Evolutionary conservation across 2,888 invertebrate genomes (phyloP).

Genomic region (Drosophila koepferae): DNA sequence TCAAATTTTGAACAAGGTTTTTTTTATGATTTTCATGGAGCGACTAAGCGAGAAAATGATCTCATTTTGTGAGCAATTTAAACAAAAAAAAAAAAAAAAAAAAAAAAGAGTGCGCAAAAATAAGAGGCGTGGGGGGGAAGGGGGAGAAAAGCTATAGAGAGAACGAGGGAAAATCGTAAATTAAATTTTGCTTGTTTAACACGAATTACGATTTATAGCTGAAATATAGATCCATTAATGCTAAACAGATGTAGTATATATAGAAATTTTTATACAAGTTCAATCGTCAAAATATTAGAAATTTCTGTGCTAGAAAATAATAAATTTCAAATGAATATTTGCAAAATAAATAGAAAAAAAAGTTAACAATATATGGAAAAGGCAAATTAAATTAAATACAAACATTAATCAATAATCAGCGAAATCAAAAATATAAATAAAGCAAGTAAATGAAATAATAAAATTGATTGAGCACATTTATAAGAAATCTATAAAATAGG

Average conservation of each 20-base stretch:
- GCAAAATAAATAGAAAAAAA: neutral
- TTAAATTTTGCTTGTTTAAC: conserved; percentile 46
- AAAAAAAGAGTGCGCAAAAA: neutral
- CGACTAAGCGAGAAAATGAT: conserved; percentile 36
- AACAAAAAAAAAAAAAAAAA: conserved; percentile 28
- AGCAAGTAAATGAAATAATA: too few relatives aligned
- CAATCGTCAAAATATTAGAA: neutral
- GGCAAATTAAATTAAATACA: too few relatives aligned
- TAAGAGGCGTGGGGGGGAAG: too few relatives aligned
- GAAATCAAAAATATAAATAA: neutral
- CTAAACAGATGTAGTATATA: neutral
- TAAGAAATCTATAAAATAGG: too few relatives aligned
- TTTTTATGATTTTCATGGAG: conserved; percentile 4
- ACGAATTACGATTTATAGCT: conserved; percentile 32
- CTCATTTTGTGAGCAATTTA: conserved; percentile 44
- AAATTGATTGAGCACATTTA: too few relatives aligned
- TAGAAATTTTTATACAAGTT: neutral
- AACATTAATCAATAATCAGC: neutral
- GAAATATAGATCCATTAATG: conserved; percentile 15
- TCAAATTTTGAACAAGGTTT: conserved; percentile 3
- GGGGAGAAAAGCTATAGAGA: neutral
- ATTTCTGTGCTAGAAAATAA: neutral
- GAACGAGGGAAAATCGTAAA: conserved; percentile 4
- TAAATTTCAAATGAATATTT: neutral
- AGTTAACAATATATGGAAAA: too few relatives aligned